phyloP scores from a whole-genome alignment of 2,888 invertebrate species.

The Acanthococcus lagerstroemiae region DNA sequence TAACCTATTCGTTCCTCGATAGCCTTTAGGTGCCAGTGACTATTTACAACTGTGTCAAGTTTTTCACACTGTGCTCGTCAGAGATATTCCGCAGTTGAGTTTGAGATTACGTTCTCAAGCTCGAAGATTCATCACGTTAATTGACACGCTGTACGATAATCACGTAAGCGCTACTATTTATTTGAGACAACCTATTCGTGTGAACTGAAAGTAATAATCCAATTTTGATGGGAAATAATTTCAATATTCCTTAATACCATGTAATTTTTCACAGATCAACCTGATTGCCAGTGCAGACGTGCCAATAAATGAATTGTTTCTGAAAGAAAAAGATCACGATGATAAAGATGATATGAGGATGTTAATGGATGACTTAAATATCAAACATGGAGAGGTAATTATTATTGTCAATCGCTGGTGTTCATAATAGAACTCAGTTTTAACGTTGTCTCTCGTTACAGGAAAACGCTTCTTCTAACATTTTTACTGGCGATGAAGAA shows the following conservation, averaged over 20 bases:
- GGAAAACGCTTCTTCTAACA: constrained; percentile 70
- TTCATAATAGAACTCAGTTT: background rate
- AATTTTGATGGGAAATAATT: background rate
- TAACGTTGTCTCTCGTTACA: constrained; percentile 41
- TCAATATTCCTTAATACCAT: background rate
- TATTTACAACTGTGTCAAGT: constrained; percentile 85
- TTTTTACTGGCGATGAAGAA: constrained; percentile 97
- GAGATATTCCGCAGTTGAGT: constrained; percentile 77
- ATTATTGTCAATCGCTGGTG: background rate
- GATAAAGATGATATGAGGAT: constrained; percentile 65
- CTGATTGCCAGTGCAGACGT: constrained; percentile 76
- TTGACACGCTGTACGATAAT: constrained; percentile 94
- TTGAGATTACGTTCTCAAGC: constrained; percentile 72
- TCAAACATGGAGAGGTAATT: constrained; percentile 59
- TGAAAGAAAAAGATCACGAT: constrained; percentile 42
- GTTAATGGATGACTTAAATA: constrained; percentile 91
- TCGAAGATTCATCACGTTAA: constrained; percentile 87
- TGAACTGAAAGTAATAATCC: no score
- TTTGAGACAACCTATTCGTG: background rate
- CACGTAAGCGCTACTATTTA: constrained; percentile 51
- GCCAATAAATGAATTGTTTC: constrained; percentile 65
- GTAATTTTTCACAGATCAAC: constrained; percentile 47
- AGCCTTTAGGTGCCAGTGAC: constrained; percentile 90
- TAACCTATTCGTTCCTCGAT: constrained; percentile 31
- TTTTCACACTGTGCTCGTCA: constrained; percentile 89